A percentile compares a stretch with the other conserved stretches of the same genome.
These are phyloP conservation scores for Neotoma lepida DNA, from an alignment of 2,113 vertebrate genomes.

Conservation along the genomic window DNA sequence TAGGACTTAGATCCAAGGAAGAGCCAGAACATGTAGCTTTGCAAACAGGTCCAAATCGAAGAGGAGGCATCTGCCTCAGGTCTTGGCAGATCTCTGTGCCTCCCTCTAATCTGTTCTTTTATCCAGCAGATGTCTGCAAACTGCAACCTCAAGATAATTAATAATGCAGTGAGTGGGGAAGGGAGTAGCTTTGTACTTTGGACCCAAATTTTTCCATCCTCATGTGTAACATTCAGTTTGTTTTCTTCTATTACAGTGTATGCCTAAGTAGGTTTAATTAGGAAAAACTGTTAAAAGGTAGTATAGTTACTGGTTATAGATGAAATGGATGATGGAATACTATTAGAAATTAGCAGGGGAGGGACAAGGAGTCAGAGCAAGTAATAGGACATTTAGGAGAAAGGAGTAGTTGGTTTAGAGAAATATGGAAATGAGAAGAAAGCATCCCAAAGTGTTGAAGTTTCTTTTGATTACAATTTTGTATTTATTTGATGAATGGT, in stretches of 20 bases:
- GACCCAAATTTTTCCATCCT: slow-evolving; percentile 37
- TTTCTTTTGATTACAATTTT: neutral
- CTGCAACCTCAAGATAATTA: slow-evolving; percentile 65
- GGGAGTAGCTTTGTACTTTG: slow-evolving; percentile 31
- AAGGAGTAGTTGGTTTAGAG: neutral
- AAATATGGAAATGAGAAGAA: neutral
- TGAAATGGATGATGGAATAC: slow-evolving; percentile 34
- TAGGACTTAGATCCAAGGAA: slow-evolving; percentile 60
- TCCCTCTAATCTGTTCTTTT: slow-evolving; percentile 69
- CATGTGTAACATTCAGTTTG: neutral
- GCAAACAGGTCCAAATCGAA: slow-evolving; percentile 64
- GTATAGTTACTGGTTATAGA: neutral
- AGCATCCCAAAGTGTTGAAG: neutral
- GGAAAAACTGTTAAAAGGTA: slow-evolving; percentile 17
- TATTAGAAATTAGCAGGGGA: neutral
- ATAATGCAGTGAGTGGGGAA: slow-evolving; percentile 36
- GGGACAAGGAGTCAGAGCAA: neutral
- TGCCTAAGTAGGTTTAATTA: slow-evolving; percentile 14
- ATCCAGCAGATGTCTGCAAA: slow-evolving; percentile 62
- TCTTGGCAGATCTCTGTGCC: slow-evolving; percentile 65
- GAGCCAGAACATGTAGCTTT: slow-evolving; percentile 53
- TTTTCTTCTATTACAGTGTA: slow-evolving; percentile 23
- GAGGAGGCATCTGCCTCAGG: slow-evolving; percentile 67
- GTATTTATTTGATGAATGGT: neutral
- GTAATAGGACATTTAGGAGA: neutral